Percentiles rank a stretch among this genome's conserved stretches.
These are phyloP conservation scores for Drosophila mojavensis DNA, from an alignment of 1,140 invertebrate genomes.

Conservation along the genomic window DNA sequence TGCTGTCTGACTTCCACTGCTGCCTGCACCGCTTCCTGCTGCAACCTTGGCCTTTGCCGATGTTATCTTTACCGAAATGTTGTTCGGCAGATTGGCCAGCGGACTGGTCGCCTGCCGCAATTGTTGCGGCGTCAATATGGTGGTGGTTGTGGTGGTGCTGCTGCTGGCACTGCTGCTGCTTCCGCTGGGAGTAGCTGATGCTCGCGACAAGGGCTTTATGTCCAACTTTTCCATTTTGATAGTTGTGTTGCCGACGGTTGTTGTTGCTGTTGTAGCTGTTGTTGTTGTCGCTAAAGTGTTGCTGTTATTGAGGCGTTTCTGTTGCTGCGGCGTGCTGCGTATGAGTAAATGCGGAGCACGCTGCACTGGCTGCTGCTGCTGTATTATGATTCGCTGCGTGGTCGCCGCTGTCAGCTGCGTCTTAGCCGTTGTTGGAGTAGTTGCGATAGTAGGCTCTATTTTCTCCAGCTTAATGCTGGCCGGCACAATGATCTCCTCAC, in stretches of 20 bases:
- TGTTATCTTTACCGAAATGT: constrained; percentile 81
- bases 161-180: constrained; percentile 32
- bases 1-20: constrained; percentile 46
- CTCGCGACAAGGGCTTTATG: constrained; percentile 69
- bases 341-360: constrained; percentile 71
- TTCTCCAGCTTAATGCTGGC: constrained; percentile 78
- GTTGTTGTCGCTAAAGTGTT: constrained; percentile 35
- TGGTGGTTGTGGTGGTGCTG: constrained; percentile 36
- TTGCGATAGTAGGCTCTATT: constrained; percentile 51
- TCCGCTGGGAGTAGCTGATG: constrained; percentile 35
- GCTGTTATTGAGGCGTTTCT: constrained; percentile 35
- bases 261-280: constrained; percentile 49
- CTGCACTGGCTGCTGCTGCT: constrained; percentile 68
- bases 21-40: constrained; percentile 23
- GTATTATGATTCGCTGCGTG: constrained; percentile 59
- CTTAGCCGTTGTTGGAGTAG: constrained; percentile 4
- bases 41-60: constrained; percentile 71
- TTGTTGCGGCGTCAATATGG: constrained; percentile 72
- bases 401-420: constrained; percentile 2
- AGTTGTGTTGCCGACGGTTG: constrained; percentile 67
- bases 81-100: constrained; percentile 78
- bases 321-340: constrained; percentile 64
- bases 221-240: constrained; percentile 83
- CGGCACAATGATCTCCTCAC: constrained; percentile 78
- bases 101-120: constrained; percentile 68